Evolutionary conservation across 1,140 invertebrate species (phyloP).

Genomic region (Heliconius eleuchia): DNA sequence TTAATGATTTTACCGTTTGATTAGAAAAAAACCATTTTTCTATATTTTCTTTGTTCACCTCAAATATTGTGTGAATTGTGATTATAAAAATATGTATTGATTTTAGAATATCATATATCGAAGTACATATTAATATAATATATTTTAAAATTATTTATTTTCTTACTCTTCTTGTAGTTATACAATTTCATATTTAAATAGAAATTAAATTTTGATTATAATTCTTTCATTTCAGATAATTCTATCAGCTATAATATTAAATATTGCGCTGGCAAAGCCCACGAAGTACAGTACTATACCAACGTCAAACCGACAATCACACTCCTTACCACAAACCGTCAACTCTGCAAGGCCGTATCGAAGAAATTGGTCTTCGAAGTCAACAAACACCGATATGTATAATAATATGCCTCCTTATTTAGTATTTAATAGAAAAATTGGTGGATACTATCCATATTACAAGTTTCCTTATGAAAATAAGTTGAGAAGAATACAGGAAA

Average conservation of each 20-base stretch:
- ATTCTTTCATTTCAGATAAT: slow-evolving; percentile 38
- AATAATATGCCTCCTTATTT: slow-evolving; percentile 63
- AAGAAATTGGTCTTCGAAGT: slow-evolving; percentile 51
- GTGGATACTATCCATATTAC: slow-evolving; percentile 68
- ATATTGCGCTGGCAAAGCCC: slow-evolving; percentile 35
- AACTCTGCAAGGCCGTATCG: slow-evolving; percentile 32
- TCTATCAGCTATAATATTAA: slow-evolving; percentile 42
- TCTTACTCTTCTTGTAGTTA: too few species aligned
- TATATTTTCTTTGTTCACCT: too few species aligned
- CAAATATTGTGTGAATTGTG: too few species aligned
- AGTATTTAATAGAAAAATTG: slow-evolving; percentile 64
- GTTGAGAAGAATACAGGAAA: slow-evolving; percentile 43
- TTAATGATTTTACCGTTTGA: too few species aligned
- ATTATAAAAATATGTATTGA: too few species aligned
- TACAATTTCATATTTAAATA: too few species aligned
- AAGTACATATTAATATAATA: too few species aligned
- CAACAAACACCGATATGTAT: slow-evolving; percentile 26
- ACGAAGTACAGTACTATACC: slow-evolving; percentile 27
- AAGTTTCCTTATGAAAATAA: slow-evolving; percentile 54
- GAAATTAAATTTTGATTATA: not conserved
- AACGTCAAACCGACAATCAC: not conserved
- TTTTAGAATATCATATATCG: too few species aligned
- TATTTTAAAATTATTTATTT: too few species aligned
- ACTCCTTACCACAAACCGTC: slow-evolving; percentile 19
- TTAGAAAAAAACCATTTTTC: too few species aligned